Evolutionary conservation across 2,113 vertebrate genomes (phyloP).

Genomic region (Plecturocebus donacophilus): DNA sequence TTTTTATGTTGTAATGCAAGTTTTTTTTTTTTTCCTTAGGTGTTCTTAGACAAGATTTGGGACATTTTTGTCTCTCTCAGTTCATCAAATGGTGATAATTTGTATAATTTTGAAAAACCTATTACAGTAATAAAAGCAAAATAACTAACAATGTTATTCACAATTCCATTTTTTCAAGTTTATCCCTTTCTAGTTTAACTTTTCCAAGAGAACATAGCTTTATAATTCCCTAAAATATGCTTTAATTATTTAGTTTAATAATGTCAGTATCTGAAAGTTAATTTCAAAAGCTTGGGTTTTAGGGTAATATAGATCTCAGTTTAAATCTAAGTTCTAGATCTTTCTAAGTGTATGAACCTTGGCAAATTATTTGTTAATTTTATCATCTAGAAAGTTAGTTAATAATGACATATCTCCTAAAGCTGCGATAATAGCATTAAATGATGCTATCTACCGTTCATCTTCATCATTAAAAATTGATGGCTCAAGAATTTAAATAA

Average conservation of each 20-base stretch:
- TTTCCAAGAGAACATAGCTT: background rate
- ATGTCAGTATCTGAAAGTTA: slow-evolving; percentile 22
- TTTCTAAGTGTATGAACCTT: background rate
- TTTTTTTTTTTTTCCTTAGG: background rate
- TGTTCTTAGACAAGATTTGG: background rate
- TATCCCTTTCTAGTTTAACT: slow-evolving; percentile 38
- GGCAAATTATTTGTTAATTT: slow-evolving; percentile 9
- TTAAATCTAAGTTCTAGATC: slow-evolving; percentile 17
- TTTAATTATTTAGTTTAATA: slow-evolving; percentile 37
- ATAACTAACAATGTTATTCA: slow-evolving; percentile 15
- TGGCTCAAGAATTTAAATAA: background rate
- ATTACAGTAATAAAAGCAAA: background rate
- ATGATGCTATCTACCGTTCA: background rate
- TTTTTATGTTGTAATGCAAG: slow-evolving; percentile 16
- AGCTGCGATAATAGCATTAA: background rate
- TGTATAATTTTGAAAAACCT: slow-evolving; percentile 33
- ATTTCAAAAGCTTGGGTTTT: slow-evolving; percentile 28
- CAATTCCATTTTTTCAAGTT: slow-evolving; percentile 3
- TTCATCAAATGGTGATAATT: slow-evolving; percentile 25
- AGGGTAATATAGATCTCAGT: background rate
- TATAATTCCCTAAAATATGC: background rate
- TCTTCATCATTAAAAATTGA: background rate
- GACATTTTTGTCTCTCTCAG: slow-evolving; percentile 16
- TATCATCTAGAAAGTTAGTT: slow-evolving; percentile 33
- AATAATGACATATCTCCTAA: background rate